Conservation (phyloP, 2,888 invertebrate genomes). For the Ommatoiulus sabulosus region DNA sequence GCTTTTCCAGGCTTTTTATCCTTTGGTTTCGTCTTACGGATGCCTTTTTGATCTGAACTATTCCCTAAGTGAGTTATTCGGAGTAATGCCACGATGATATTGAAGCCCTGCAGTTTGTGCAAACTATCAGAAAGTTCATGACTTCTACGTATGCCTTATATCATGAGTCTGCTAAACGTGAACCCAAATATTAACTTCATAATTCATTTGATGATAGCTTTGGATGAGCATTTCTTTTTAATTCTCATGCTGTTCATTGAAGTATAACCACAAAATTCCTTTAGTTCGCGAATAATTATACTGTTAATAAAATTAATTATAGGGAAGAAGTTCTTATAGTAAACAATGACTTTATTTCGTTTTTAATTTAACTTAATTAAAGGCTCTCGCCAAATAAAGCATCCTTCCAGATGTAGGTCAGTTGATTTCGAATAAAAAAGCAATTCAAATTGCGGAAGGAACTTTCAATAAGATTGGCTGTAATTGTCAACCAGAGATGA, state of each 20-base stretch:
- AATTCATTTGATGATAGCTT: neutral
- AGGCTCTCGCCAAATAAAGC: neutral
- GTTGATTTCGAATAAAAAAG: neutral
- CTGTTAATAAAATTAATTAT: neutral
- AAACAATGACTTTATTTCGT: neutral
- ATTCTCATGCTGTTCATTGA: neutral
- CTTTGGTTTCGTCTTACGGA: neutral
- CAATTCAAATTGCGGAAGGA: constrained; percentile 8
- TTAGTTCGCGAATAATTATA: neutral
- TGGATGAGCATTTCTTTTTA: neutral
- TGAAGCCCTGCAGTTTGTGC: neutral
- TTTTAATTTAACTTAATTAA: neutral
- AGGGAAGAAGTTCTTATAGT: constrained; percentile 10
- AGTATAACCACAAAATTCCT: neutral
- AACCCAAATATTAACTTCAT: neutral
- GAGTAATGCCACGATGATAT: neutral
- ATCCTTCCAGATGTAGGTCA: constrained; percentile 15
- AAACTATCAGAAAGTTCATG: neutral
- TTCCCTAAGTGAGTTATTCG: neutral
- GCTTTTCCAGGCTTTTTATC: neutral
- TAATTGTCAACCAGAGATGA: neutral
- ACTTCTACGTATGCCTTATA: neutral
- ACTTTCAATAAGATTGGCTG: constrained; percentile 28
- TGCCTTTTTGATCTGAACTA: neutral
- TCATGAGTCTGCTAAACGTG: neutral